Evolutionary conservation across 2,888 invertebrate genomes (phyloP).

Genomic region (Pseudanteris insignis): DNA sequence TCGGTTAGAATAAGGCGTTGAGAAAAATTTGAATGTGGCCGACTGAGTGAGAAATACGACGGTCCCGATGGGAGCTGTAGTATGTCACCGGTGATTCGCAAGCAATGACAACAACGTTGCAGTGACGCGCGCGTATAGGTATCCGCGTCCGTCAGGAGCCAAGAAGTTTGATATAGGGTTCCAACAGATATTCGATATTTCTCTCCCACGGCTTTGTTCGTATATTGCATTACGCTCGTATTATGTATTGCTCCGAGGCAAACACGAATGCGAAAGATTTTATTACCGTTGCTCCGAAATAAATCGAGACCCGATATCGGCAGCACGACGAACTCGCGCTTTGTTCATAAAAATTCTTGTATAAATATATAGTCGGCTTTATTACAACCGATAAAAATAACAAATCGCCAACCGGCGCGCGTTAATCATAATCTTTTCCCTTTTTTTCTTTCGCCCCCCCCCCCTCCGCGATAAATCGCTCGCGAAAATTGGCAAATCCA

Average conservation of each 20-base stretch:
- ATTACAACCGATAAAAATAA: slow-evolving; percentile 43
- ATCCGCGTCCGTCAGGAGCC: slow-evolving; percentile 50
- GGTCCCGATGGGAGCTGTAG: slow-evolving; percentile 32
- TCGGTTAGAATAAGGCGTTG: no score
- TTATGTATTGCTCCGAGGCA: slow-evolving; percentile 45
- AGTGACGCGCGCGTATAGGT: slow-evolving; percentile 30
- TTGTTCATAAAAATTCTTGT: slow-evolving; percentile 46
- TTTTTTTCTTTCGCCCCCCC: slow-evolving; percentile 29
- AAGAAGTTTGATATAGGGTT: slow-evolving; percentile 56
- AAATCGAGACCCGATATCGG: slow-evolving; percentile 45
- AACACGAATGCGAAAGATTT: slow-evolving; percentile 50
- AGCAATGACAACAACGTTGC: slow-evolving; percentile 36
- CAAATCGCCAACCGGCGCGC: slow-evolving; percentile 26
- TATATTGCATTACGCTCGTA: slow-evolving; percentile 55
- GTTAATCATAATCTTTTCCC: slow-evolving; percentile 27
- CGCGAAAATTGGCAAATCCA: slow-evolving; percentile 41
- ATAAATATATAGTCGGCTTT: slow-evolving; percentile 44
- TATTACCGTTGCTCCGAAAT: slow-evolving; percentile 49
- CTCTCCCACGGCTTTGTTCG: slow-evolving; percentile 55
- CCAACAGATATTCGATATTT: slow-evolving; percentile 57
- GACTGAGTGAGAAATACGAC: slow-evolving; percentile 8
- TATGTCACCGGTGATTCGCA: slow-evolving; percentile 28
- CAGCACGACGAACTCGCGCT: slow-evolving; percentile 40
- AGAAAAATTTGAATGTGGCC: slow-evolving; percentile 1
- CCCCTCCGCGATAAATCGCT: slow-evolving; percentile 24